phyloP scores from a whole-genome alignment of 1,140 invertebrate species.

The Drosophila melanogaster region DNA sequence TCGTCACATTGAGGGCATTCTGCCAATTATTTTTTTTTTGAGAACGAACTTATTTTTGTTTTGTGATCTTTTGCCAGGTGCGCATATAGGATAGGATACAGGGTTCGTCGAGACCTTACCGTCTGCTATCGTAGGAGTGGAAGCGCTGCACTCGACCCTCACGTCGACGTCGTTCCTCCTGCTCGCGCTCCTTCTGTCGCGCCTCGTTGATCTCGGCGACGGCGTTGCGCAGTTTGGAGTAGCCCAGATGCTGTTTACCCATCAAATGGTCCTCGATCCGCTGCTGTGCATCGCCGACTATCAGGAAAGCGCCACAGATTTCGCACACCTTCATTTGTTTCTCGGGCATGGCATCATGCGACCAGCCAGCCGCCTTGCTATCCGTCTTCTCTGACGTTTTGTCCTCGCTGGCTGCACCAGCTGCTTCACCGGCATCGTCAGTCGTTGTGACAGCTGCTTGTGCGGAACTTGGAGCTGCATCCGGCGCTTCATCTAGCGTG shows the following conservation, averaged over 20 bases:
- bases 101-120: constrained; percentile 41
- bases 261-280: constrained; percentile 98
- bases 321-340: constrained; percentile 99
- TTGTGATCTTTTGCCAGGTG: not conserved
- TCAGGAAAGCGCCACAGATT: constrained; percentile 98
- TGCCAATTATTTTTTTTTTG: constrained; percentile 16
- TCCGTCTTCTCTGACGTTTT: constrained; percentile 88
- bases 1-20: constrained; percentile 26
- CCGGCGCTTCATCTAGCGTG: constrained; percentile 3
- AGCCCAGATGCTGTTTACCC: constrained; percentile 98
- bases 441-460: not conserved
- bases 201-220: constrained; percentile 88
- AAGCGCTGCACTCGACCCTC: constrained; percentile 87
- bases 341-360: constrained; percentile 88
- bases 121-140: constrained; percentile 84
- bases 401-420: constrained; percentile 17
- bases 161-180: constrained; percentile 88
- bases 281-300: constrained; percentile 99
- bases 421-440: constrained; percentile 4
- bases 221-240: constrained; percentile 87
- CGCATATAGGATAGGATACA: not conserved
- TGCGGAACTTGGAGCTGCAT: not conserved
- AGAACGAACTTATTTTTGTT: constrained; percentile 2
- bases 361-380: constrained; percentile 83
- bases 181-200: constrained; percentile 88